A percentile compares a stretch with the other conserved stretches of the same genome.
Conservation (phyloP, 2,113 vertebrate genomes). For the Merops nubicus region DNA sequence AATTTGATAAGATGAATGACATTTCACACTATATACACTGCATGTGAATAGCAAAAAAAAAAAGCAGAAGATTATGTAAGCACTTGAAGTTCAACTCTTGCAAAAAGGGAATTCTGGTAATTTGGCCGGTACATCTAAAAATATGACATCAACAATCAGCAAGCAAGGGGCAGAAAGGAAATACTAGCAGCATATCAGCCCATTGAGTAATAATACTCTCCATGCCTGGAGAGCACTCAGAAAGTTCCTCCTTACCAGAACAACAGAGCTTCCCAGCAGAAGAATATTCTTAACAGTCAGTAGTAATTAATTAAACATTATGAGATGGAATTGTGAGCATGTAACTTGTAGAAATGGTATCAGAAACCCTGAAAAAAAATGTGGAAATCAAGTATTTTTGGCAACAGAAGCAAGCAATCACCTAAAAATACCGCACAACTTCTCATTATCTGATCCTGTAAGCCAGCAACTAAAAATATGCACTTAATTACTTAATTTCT, state of each 20-base stretch:
- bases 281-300: not conserved
- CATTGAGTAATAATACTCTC: not conserved
- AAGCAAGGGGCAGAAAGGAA: not conserved
- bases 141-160: not conserved
- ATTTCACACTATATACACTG: not conserved
- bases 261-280: not conserved
- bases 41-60: not conserved
- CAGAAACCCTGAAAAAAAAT: not conserved
- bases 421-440: not conserved
- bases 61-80: not conserved
- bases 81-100: not conserved
- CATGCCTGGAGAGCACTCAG: not conserved
- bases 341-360: not conserved
- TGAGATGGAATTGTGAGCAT: not conserved
- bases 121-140: not conserved
- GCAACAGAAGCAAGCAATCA: not conserved
- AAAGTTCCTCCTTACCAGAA: not conserved
- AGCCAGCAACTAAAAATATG: not conserved
- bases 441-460: not conserved
- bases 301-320: not conserved
- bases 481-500: not conserved
- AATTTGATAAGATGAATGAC: not conserved
- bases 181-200: not conserved
- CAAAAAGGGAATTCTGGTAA: not conserved
- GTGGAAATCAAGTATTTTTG: not conserved